phyloP scores from a whole-genome alignment of 2,113 vertebrate species.

The cat (Felis catus) region F.catus_Fca126_mat1.0 CM031411.1:59306501-59307000 shows the following conservation, averaged over 20 bases:
- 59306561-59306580: not conserved
- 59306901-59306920: not conserved
- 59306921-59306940: not conserved
- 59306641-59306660: not conserved
- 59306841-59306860: not conserved
- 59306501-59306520: not conserved
- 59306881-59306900: not conserved
- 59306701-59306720: not conserved
- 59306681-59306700: not conserved
- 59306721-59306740: not conserved
- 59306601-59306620: constrained; percentile 13
- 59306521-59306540: not conserved
- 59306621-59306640: not conserved
- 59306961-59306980: not conserved
- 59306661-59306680: not conserved
- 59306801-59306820: not conserved
- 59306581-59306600: not conserved
- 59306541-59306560: not conserved
- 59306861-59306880: not conserved
- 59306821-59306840: not conserved
- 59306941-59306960: not conserved
- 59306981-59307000: not conserved
- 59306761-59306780: not conserved
- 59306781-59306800: not conserved
- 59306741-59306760: not conserved